phyloP scores from a whole-genome alignment of 2,888 invertebrate species.

The Agrotis exclamationis region DNA sequence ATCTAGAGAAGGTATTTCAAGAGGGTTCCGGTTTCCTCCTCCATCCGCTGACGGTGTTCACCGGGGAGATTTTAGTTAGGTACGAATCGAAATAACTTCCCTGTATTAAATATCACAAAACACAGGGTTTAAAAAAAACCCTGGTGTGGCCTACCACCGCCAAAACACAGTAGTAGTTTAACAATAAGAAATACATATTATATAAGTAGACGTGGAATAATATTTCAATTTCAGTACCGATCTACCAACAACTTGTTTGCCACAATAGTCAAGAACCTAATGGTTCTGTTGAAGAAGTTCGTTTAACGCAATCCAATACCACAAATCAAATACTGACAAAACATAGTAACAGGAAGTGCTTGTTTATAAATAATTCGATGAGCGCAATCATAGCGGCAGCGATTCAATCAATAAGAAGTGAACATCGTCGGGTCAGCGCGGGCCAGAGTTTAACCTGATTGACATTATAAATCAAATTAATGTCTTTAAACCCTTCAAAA shows the following conservation, averaged over 20 bases:
- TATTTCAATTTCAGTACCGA: neutral
- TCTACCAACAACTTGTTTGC: neutral
- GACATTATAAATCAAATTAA: constrained; percentile 64
- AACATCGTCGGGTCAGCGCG: constrained; percentile 58
- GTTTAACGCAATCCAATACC: neutral
- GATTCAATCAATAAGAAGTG: constrained; percentile 64
- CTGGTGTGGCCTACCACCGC: no score
- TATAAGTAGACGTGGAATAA: neutral
- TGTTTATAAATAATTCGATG: constrained; percentile 55
- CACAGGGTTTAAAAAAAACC: no score
- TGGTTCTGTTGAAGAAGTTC: neutral
- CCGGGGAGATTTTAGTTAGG: no score
- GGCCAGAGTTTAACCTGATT: constrained; percentile 72
- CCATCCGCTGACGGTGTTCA: no score
- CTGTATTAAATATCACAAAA: no score
- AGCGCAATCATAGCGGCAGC: constrained; percentile 56
- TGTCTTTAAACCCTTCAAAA: constrained; percentile 49
- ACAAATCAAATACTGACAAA: constrained; percentile 10
- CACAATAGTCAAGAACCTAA: neutral
- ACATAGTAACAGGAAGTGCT: constrained; percentile 32
- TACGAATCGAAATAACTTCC: no score
- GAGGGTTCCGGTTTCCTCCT: no score
- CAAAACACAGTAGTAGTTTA: no score
- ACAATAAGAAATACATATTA: no score
- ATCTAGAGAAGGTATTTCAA: no score